phyloP scores from a whole-genome alignment of 2,113 vertebrate genomes.

The Oryzias javanicus region DNA sequence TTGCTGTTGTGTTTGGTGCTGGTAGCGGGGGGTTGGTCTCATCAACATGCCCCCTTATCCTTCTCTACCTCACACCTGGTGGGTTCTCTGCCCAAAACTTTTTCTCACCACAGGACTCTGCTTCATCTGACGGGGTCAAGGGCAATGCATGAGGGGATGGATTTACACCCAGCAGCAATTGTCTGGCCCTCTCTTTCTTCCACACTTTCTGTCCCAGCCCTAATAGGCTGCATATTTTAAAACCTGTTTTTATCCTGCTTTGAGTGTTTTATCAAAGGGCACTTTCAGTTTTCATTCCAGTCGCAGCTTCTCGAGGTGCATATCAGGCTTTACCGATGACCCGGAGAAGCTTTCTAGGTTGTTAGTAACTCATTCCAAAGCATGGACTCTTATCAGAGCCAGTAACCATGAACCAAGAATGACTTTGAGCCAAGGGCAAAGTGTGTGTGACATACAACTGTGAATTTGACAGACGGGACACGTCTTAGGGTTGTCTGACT shows the following conservation, averaged over 20 bases:
- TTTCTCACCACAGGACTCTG: constrained; percentile 29
- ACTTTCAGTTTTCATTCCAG: constrained; percentile 48
- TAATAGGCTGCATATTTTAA: constrained; percentile 43
- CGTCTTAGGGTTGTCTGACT: constrained; percentile 54
- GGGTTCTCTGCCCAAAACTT: constrained; percentile 17
- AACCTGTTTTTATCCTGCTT: constrained; percentile 47
- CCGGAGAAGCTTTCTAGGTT: constrained; percentile 48
- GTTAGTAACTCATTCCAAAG: constrained; percentile 54
- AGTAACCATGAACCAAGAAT: constrained; percentile 44
- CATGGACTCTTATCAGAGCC: constrained; percentile 52
- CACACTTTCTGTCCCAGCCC: constrained; percentile 4
- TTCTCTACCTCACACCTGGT: constrained; percentile 44
- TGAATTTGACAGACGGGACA: constrained; percentile 17
- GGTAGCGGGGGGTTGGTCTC: constrained; percentile 3
- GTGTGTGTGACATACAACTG: constrained; percentile 10
- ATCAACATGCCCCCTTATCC: constrained; percentile 46
- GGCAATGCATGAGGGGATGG: constrained; percentile 42
- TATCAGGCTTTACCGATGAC: constrained; percentile 43
- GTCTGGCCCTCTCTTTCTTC: constrained; percentile 15
- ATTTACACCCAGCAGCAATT: constrained; percentile 10
- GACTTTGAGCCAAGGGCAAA: constrained; percentile 61
- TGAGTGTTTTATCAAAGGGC: constrained; percentile 60
- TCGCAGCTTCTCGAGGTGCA: constrained; percentile 33
- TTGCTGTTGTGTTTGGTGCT: constrained; percentile 27
- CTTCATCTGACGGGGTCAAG: constrained; percentile 57